Conservation (phyloP, 2,113 vertebrate genomes). For the Podarcis muralis region DNA sequence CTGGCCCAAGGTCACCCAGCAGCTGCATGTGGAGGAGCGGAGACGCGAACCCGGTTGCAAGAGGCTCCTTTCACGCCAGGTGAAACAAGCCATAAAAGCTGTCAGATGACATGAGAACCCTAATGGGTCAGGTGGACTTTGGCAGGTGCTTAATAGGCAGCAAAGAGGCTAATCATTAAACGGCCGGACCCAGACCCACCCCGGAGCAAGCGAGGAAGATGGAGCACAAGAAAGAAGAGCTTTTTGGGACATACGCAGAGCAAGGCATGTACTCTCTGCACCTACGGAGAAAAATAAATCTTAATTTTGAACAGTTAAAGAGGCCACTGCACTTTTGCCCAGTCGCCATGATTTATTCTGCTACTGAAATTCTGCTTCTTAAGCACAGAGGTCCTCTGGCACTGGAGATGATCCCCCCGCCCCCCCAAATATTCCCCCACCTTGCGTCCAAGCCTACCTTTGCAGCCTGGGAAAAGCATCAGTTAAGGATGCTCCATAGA, state of each 20-base stretch:
- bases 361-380: not conserved
- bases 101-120: not conserved
- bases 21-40: too few relatives aligned
- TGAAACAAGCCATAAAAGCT: not conserved
- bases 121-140: not conserved
- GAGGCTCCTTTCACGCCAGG: not conserved
- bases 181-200: not conserved
- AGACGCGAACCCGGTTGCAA: too few relatives aligned
- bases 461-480: not conserved
- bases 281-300: not conserved
- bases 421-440: too few relatives aligned
- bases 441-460: not conserved
- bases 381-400: not conserved
- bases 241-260: not conserved
- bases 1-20: too few relatives aligned
- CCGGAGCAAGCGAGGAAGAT: not conserved
- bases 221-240: too few relatives aligned
- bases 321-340: not conserved
- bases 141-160: not conserved
- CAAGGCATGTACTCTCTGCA: not conserved
- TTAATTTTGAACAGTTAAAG: not conserved
- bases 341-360: not conserved
- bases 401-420: not conserved
- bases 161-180: not conserved
- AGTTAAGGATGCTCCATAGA: too few relatives aligned